Conservation (phyloP, 2,797 vertebrate species). For the Siniperca scherzeri region DNA sequence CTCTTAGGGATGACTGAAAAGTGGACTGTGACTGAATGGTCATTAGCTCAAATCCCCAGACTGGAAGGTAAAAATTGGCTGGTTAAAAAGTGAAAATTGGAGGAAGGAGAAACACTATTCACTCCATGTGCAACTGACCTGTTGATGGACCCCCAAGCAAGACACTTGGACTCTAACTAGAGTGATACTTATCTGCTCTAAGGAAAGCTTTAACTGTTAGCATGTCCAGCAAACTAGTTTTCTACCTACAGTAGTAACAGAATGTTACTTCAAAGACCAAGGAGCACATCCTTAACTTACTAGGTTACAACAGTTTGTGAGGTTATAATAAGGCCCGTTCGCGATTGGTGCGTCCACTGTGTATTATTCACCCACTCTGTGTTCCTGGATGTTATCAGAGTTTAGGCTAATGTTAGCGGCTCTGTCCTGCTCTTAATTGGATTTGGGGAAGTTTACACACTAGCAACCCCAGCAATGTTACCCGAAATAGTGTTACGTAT, state of each 20-base stretch:
- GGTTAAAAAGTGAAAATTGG: conserved; percentile 1
- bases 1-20: neutral
- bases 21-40: neutral
- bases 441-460: neutral
- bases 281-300: neutral
- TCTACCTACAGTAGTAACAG: neutral
- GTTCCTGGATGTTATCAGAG: neutral
- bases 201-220: neutral
- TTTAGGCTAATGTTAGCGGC: too few relatives aligned
- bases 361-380: neutral
- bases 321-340: neutral
- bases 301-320: neutral
- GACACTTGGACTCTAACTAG: neutral
- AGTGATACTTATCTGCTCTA: neutral
- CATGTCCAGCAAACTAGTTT: neutral
- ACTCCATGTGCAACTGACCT: conserved; percentile 1
- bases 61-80: neutral
- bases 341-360: neutral
- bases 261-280: neutral
- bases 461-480: neutral
- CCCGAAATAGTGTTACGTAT: neutral
- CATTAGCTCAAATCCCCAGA: conserved; percentile 16
- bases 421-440: neutral
- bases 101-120: neutral
- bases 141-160: neutral